phyloP scores from a whole-genome alignment of 2,113 vertebrate genomes.

The Marcusenius ussheri region DNA sequence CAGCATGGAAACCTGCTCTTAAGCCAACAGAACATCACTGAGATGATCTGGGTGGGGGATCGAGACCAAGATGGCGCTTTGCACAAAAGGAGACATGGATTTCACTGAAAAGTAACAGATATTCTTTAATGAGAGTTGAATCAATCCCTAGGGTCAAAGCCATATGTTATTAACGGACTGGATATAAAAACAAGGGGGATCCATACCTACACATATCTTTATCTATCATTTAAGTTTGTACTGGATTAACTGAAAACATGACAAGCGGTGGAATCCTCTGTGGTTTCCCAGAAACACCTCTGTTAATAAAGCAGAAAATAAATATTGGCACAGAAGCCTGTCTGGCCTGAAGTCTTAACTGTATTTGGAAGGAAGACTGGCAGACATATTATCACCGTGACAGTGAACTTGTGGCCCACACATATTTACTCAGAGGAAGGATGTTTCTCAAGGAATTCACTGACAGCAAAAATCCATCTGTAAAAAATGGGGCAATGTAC shows the following conservation, averaged over 20 bases:
- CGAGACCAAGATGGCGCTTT: not conserved
- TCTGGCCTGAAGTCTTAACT: slow-evolving; percentile 42
- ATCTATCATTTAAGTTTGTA: not conserved
- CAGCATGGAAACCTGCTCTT: not conserved
- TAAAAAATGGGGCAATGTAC: slow-evolving; percentile 37
- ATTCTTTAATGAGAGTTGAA: not conserved
- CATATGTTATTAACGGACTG: not conserved
- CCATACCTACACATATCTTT: not conserved
- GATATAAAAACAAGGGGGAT: not conserved
- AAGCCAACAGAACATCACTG: not conserved
- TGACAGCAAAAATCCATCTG: slow-evolving; percentile 35
- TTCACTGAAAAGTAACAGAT: not conserved
- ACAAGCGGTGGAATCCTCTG: not conserved
- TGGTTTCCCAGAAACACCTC: slow-evolving; percentile 30
- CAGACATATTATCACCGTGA: slow-evolving; percentile 17
- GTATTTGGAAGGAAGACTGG: slow-evolving; percentile 53
- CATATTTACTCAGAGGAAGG: not conserved
- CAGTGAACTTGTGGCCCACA: not conserved
- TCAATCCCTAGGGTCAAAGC: not conserved
- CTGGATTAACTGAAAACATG: not conserved
- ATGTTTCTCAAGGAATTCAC: slow-evolving; percentile 12
- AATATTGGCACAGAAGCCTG: slow-evolving; percentile 52
- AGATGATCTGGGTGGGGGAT: not conserved
- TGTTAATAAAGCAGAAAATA: slow-evolving; percentile 46
- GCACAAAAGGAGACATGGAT: not conserved